Conservation (phyloP, 2,113 vertebrate genomes). For the Acinonyx jubatus region DNA sequence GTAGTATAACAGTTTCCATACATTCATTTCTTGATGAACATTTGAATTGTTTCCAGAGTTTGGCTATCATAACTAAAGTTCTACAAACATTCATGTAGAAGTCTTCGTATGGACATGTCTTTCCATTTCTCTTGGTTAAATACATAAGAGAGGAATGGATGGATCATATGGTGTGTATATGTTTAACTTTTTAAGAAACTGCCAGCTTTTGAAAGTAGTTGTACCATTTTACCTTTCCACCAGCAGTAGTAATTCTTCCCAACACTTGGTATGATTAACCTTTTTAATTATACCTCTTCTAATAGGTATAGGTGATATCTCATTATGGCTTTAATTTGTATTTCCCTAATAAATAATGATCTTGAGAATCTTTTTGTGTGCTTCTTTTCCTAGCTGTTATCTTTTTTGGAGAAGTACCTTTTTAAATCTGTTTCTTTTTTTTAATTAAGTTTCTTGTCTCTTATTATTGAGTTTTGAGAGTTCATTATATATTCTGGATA, state of each 20-base stretch:
- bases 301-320: not conserved
- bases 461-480: not conserved
- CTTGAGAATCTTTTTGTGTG: not conserved
- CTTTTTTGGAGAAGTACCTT: not conserved
- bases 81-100: not conserved
- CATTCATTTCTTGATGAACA: not conserved
- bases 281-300: not conserved
- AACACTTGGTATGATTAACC: not conserved
- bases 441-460: not conserved
- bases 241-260: not conserved
- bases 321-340: too few species aligned
- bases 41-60: not conserved
- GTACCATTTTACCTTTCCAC: not conserved
- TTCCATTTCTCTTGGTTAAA: not conserved
- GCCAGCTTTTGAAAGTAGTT: not conserved
- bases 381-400: not conserved
- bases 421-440: not conserved
- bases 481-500: not conserved
- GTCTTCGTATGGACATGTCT: not conserved
- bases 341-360: too few species aligned
- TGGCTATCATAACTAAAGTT: not conserved
- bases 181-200: not conserved
- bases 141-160: not conserved
- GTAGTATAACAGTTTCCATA: not conserved
- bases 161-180: not conserved